Percentiles rank a stretch among this genome's conserved stretches.
Evolutionary conservation across 2,113 vertebrate species (phyloP).

Genomic region (Clarias batrachus): DNA sequence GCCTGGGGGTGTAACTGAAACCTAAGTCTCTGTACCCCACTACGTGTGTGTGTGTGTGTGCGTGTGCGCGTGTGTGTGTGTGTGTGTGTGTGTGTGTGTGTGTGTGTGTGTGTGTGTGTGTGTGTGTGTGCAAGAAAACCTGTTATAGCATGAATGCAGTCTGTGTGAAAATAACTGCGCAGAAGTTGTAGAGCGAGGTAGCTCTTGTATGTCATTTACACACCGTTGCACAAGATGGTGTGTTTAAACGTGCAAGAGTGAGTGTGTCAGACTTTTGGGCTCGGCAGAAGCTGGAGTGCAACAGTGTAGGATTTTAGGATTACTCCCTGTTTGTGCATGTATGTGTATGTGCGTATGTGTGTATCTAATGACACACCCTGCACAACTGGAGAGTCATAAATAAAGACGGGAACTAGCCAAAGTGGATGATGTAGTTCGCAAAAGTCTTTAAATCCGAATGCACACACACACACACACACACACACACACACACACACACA

Average conservation of each 20-base stretch:
- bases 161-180: not conserved
- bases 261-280: conserved; percentile 7
- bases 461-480: not conserved
- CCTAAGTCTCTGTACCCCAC: not conserved
- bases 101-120: conserved; percentile 11
- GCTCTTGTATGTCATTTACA: not conserved
- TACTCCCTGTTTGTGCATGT: conserved; percentile 24
- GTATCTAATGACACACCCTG: conserved; percentile 20
- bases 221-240: conserved; percentile 26
- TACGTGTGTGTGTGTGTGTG: conserved; percentile 5
- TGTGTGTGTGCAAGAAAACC: not conserved
- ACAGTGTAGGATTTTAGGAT: conserved; percentile 18
- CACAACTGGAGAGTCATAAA: not conserved
- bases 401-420: not conserved
- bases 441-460: not conserved
- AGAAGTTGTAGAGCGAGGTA: conserved; percentile 1
- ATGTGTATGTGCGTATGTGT: conserved; percentile 2
- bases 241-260: not conserved
- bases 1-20: conserved; percentile 24
- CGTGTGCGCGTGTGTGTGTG: not conserved
- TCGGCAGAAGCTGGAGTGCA: not conserved
- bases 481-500: not conserved
- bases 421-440: not conserved
- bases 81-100: not conserved
- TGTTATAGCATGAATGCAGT: conserved; percentile 22